Conservation (phyloP, 2,888 invertebrate species). For the Tenodera sinensis region DNA sequence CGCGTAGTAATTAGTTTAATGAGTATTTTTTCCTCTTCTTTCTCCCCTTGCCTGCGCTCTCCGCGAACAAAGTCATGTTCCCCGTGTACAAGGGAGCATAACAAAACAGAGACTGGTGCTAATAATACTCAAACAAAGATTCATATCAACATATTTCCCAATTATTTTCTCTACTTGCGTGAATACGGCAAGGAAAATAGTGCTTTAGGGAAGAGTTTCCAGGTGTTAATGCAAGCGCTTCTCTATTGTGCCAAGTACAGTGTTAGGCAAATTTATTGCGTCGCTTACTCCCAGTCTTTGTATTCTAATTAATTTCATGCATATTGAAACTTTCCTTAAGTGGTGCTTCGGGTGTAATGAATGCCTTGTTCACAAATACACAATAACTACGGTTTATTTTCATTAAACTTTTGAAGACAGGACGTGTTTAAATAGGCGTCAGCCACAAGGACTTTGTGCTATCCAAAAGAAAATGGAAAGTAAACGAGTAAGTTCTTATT, state of each 20-base stretch:
- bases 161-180: not conserved
- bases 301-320: not conserved
- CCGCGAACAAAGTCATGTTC: not conserved
- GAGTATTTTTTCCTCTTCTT: not conserved
- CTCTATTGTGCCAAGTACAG: not conserved
- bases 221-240: not conserved
- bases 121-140: conserved; percentile 15
- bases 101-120: not conserved
- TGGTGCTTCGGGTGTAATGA: not conserved
- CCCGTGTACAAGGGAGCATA: not conserved
- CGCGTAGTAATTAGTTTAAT: conserved; percentile 7
- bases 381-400: not conserved
- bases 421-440: too few relatives aligned
- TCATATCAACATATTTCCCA: conserved; percentile 3
- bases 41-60: not conserved
- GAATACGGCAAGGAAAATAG: not conserved
- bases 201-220: not conserved
- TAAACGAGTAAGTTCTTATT: too few relatives aligned
- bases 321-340: not conserved
- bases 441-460: too few relatives aligned
- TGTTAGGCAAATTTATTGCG: not conserved
- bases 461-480: too few relatives aligned
- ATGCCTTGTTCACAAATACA: not conserved
- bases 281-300: not conserved
- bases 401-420: not conserved